phyloP scores from a whole-genome alignment of 1,140 invertebrate genomes.

The Anadara kagoshimensis region DNA sequence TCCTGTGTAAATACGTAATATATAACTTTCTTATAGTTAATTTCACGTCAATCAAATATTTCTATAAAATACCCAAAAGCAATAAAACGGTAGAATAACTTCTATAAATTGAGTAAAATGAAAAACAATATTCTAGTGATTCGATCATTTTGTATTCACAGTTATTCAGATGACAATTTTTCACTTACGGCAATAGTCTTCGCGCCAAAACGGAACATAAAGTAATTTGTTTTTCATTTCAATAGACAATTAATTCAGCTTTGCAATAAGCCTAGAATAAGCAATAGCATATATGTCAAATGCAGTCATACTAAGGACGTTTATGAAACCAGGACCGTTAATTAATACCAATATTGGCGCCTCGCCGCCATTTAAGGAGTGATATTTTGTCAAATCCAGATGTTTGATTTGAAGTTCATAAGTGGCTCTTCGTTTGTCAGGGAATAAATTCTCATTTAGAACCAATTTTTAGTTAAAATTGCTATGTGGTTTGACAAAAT shows the following conservation, averaged over 20 bases:
- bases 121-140: too few species aligned
- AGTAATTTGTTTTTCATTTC: too few species aligned
- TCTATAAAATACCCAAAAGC: too few species aligned
- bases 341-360: constrained; percentile 33
- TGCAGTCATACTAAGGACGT: constrained; percentile 26
- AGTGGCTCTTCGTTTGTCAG: constrained; percentile 11
- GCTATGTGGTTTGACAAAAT: constrained; percentile 8
- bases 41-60: too few species aligned
- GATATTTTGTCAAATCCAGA: constrained; percentile 36
- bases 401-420: constrained; percentile 9
- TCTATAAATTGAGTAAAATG: too few species aligned
- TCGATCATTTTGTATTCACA: too few species aligned
- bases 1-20: too few species aligned
- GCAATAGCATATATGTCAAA: constrained; percentile 29
- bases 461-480: constrained; percentile 1
- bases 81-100: too few species aligned
- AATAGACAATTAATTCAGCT: background rate
- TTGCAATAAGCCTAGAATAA: constrained; percentile 7
- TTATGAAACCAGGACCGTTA: constrained; percentile 40
- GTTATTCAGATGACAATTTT: too few species aligned
- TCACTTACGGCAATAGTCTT: too few species aligned
- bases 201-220: too few species aligned
- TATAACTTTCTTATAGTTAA: too few species aligned
- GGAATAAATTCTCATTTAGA: constrained; percentile 22
- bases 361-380: constrained; percentile 25